These are phyloP conservation scores for Dolichotis patagonum DNA, from an alignment of 2,113 vertebrate species.

Conservation along the genomic window DNA sequence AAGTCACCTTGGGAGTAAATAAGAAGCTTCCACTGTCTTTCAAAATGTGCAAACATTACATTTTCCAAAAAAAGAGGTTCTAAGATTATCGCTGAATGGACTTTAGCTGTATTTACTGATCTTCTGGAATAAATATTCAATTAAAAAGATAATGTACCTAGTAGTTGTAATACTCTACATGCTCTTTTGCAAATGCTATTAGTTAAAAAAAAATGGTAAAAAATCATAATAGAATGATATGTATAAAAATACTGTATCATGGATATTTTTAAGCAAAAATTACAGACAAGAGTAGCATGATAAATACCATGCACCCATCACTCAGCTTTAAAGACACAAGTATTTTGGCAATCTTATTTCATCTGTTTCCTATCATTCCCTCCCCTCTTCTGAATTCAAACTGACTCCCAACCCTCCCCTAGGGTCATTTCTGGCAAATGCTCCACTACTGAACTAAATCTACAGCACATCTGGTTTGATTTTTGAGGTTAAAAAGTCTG, in stretches of 20 bases:
- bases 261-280: constrained; percentile 41
- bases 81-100: background rate
- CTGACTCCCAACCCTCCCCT: background rate
- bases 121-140: constrained; percentile 40
- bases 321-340: background rate
- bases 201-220: background rate
- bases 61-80: background rate
- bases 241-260: background rate
- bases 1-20: background rate
- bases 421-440: background rate
- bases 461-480: background rate
- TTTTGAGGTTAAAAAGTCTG: background rate
- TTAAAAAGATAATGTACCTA: background rate
- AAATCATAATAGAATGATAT: background rate
- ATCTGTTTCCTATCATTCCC: background rate
- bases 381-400: background rate
- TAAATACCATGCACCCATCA: background rate
- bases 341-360: background rate
- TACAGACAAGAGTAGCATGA: background rate
- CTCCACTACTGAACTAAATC: background rate
- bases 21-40: background rate
- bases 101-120: constrained; percentile 17
- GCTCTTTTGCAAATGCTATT: background rate
- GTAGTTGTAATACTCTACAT: background rate
- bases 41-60: background rate